Conservation (phyloP, 2,797 vertebrate genomes). For the Mormyrus hasselquistii region DNA sequence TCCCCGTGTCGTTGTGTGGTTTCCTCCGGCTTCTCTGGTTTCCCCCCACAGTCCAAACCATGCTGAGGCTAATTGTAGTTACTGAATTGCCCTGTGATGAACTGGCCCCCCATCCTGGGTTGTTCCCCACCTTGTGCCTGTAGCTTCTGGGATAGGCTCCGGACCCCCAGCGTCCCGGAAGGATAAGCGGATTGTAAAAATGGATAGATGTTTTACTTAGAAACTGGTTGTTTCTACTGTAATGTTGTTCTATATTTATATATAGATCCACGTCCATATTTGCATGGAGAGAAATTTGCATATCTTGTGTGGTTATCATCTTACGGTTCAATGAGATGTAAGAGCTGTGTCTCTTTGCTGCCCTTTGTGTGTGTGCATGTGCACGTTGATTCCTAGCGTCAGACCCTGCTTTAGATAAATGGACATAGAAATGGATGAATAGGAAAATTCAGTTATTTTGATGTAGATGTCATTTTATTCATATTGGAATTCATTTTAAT, state of each 20-base stretch:
- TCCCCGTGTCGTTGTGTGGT: no score
- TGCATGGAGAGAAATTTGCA: neutral
- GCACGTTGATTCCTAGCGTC: neutral
- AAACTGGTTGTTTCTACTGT: neutral
- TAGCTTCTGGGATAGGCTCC: no score
- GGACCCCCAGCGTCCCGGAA: no score
- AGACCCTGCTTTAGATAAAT: neutral
- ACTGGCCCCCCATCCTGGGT: no score
- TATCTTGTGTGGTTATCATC: neutral
- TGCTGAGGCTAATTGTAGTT: no score
- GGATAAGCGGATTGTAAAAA: no score
- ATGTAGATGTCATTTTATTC: neutral
- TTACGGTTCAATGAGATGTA: neutral
- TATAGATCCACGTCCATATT: neutral
- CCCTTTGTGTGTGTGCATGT: neutral
- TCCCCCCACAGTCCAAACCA: no score
- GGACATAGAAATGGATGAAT: neutral
- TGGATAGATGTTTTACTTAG: neutral
- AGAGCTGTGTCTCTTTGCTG: neutral
- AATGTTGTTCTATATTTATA: neutral
- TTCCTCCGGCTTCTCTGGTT: no score
- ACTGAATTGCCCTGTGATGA: no score
- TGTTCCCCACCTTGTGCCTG: no score
- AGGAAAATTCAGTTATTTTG: neutral
- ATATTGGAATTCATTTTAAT: no score